Base-by-base conservation (phyloP, 2,113 vertebrate genomes). In the Pontoporia blainvillei region DNA sequence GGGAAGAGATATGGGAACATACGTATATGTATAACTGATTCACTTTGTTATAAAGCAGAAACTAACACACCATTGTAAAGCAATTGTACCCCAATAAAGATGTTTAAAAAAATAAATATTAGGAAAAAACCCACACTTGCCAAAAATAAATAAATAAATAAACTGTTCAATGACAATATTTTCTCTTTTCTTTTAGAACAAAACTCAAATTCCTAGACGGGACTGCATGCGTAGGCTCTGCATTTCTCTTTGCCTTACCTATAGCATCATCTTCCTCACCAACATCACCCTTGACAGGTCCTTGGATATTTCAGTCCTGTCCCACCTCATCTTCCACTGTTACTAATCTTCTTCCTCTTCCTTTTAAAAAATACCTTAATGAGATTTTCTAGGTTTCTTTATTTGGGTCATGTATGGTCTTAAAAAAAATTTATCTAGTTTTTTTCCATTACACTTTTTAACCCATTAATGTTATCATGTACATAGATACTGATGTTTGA, bases 321-420 rank as follows among this genome's bases (percentile, higher is more conserved):
- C 46, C 44, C 34, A 4, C 21, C 31, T 84, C 52, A 75, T 54
- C 46, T 18, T 29, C 10, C 31, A n/a, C 46, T 83, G 54, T 71
- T 91, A 41, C 82, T 91, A 90, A 73, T 21, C 54, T 54, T 7
- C 54, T 21, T 21, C 54, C 54, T 57, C 20, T 57, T 57, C 20
- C 20, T 57, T 44, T 76, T 27, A 67, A 64, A 57, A 46, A 39
- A 62, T 21, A 72, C 8, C 29, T 31, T 69, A 71, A 82, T 75
- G 71, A 93, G 49, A 44, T 94, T 62, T 25, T 81, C n/a, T 64
- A 62, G 15, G 41, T 81, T 21, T 93, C 20, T 41, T n/a, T 73
- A 39, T 82, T 57, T 90, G 78, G 29, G 27, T 67, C 69, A 57
- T 57, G 31, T 57, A 36, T 44, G 29, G 39, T 76, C 39, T 76